Evolutionary conservation across 2,113 vertebrate species (phyloP), one percentile per base, ranked within the genome.

Genomic region (Myrmophylax atrothorax): DNA sequence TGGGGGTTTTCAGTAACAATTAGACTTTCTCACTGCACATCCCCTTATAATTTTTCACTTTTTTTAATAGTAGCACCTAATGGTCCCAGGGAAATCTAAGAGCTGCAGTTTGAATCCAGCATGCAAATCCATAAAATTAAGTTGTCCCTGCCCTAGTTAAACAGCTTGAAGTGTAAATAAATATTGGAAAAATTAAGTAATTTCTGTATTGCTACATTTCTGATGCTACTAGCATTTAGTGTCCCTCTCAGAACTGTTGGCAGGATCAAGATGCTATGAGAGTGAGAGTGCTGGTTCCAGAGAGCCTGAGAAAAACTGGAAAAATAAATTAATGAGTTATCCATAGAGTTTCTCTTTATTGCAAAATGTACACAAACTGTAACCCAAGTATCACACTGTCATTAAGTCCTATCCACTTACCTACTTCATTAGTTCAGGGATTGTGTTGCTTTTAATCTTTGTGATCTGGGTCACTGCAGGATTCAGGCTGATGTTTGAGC

Each of bases 371-470:
- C 46, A 44, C 64, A 84, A 81, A 60, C 62, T 67, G 87, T 76
- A 73, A 85, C 78, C 58, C 66, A 82, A 87, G 84, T 76, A 78
- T 94, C 78, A 74, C 81, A 73, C 62, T 2, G 1, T 44, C 46
- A 26, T 79, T 76, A 76, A 93, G 77, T 58, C 62, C n/a, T 80
- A 77, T 64, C 70, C 67, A 85, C 82, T 93, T 89, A 88, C 59
- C 82, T 79, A 55, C 74, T 80, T 91, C 79, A 63, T 97, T 96
- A 83, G 46, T 89, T 85, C 40, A 59, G 90, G 89, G 89, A 83
- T 67, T 89, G 84, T 73, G 46, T 63, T 59, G 59, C 82, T 63
- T 95, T 96, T 95, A 96, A 95, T 94, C 93, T 94, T 62, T 25
- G 70, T 91, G 82, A 94, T 93, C 93, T 87, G 73, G 84, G 90